Evolutionary conservation across 2,797 vertebrate species (phyloP).

Genomic region (Lithobates sylvaticus): DNA sequence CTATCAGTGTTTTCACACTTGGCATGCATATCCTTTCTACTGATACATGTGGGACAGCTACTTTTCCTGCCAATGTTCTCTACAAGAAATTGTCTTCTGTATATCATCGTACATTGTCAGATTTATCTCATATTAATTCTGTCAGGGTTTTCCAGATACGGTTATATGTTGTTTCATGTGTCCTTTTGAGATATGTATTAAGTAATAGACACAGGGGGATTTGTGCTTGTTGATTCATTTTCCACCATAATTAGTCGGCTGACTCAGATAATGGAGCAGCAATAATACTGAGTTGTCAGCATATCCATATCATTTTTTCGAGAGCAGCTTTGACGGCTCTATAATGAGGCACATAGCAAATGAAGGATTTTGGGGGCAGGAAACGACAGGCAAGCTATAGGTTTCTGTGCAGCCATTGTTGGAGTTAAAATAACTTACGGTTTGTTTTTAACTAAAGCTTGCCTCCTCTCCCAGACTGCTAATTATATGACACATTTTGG

Average conservation of each 20-base stretch:
- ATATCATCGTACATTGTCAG: background rate
- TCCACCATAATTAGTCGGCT: conserved; percentile 1
- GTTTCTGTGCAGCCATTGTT: background rate
- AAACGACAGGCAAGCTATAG: background rate
- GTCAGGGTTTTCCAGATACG: background rate
- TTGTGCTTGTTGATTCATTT: background rate
- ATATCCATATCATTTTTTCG: background rate
- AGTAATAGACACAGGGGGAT: background rate
- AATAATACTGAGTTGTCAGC: background rate
- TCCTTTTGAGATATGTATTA: background rate
- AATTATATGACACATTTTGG: no score
- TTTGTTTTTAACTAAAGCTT: background rate
- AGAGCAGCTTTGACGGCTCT: background rate
- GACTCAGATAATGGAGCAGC: background rate
- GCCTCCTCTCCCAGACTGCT: no score
- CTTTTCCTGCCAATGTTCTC: background rate
- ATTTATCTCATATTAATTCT: background rate
- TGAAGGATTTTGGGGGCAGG: background rate
- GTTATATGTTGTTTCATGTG: background rate
- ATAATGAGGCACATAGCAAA: background rate
- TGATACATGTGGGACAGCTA: background rate
- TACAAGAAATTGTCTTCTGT: background rate
- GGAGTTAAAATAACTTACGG: background rate
- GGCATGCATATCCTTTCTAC: background rate
- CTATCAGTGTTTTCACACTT: background rate